Evolutionary conservation across 2,797 vertebrate species (phyloP).

Genomic region (Xiphorhynchus erythropygius): DNA sequence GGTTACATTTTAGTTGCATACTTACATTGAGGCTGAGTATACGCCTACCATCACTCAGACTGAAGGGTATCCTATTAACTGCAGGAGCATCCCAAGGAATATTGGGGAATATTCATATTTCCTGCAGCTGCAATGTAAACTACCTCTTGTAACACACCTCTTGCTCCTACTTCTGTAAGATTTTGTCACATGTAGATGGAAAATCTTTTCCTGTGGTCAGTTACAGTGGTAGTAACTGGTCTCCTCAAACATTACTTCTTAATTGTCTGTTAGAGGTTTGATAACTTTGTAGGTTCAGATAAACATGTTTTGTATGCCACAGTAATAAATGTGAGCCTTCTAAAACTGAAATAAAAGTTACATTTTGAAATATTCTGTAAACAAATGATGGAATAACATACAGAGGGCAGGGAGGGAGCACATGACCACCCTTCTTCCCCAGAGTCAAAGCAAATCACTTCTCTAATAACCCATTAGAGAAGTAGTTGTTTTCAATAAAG

Average conservation of each 20-base stretch:
- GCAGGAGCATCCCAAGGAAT: neutral
- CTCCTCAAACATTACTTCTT: neutral
- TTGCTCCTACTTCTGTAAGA: neutral
- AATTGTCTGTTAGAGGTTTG: neutral
- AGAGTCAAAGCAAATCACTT: neutral
- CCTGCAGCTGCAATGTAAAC: neutral
- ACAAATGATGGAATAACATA: neutral
- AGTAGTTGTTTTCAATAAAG: neutral
- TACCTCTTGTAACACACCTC: neutral
- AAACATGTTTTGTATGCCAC: accelerated
- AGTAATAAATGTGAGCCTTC: neutral
- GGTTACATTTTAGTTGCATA: neutral
- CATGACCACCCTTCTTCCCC: accelerated
- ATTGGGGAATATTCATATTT: neutral
- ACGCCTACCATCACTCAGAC: neutral
- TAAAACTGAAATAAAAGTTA: neutral
- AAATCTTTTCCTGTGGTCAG: neutral
- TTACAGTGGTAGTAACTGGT: neutral
- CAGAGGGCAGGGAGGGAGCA: accelerated
- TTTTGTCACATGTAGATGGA: neutral
- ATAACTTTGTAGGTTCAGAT: neutral
- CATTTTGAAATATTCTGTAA: neutral
- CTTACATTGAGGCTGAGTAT: neutral
- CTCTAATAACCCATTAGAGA: neutral
- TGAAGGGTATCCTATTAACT: neutral